These are phyloP conservation scores for Colinus virginianus DNA, from an alignment of 2,113 vertebrate species.

Conservation along the genomic window DNA sequence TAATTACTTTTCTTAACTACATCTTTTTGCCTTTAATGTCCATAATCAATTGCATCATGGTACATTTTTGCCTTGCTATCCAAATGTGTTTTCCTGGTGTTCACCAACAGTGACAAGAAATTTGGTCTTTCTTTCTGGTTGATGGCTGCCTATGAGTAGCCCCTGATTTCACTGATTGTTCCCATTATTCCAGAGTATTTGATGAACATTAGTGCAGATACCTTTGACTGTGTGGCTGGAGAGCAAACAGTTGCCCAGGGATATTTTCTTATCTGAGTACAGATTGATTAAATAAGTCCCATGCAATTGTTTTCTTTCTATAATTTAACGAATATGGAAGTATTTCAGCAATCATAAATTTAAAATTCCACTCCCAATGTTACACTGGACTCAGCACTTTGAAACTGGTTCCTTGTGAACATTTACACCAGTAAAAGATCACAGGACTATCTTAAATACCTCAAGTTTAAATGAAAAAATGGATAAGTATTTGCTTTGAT, in stretches of 20 bases:
- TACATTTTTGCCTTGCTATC: neutral
- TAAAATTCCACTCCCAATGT: neutral
- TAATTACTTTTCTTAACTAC: neutral
- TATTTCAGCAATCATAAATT: neutral
- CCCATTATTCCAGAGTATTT: conserved; percentile 6
- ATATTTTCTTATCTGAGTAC: neutral
- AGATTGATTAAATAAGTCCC: neutral
- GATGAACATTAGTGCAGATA: conserved; percentile 31
- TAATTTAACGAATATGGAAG: neutral
- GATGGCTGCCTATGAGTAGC: conserved; percentile 12
- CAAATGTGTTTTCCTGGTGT: conserved; percentile 14
- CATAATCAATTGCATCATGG: neutral
- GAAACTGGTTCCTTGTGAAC: neutral
- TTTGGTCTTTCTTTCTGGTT: neutral
- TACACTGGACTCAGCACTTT: neutral
- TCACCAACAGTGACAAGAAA: conserved; percentile 21
- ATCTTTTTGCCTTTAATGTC: neutral
- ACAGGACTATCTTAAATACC: neutral
- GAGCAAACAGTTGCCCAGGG: neutral
- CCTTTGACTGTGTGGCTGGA: conserved; percentile 12
- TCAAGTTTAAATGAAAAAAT: neutral
- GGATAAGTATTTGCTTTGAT: neutral
- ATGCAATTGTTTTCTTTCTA: neutral
- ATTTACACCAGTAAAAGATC: neutral
- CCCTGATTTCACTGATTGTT: conserved; percentile 32